Evolutionary conservation across 2,797 vertebrate species (phyloP), one percentile per base, ranked within the genome.

Genomic region (Dipus sagitta): DNA sequence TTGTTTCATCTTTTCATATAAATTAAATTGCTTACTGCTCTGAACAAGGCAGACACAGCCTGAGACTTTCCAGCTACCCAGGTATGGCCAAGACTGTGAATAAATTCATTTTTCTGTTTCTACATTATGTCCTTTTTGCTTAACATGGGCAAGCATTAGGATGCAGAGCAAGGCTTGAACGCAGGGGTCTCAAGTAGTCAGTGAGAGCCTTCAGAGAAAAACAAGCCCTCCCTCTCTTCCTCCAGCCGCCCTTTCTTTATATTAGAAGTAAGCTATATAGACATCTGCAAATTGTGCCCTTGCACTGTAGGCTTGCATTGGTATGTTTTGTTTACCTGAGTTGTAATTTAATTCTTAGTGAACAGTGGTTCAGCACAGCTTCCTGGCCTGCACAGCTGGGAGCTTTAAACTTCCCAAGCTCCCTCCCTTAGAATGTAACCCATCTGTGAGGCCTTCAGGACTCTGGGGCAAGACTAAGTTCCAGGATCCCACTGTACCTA

Each of bases 331-430:
- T 67, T 67, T 70, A 92, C 42, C 75, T 67, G 4, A 32, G 5
- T 54, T 38, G 75, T 78, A 58, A 79, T 85, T 80, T 90, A 32
- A 70, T 24, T 91, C 75, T 76, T 72, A 21, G 26, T 23, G 26
- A 58, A 52, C 71, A 82, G 80, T 67, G 10, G 54, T 86, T 80
- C 91, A 80, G 30, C 80, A 67, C 24, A 79, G 81, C 60, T 88
- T 79, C 14, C 34, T 76, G 52, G 30, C 83, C 80, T 32, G 32
- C 26, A 47, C 15, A 82, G 52, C 6, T 71, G 52, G 80, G 68
- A 52, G 54, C 32, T 67, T 83, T 14, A 20, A 14, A 67, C n/a
- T 88, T 74, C 47, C 80, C 30, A 30, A 80, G 54, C n/a, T 42
- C 85, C 12, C 18, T 75, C 71, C 26, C 70, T 47, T 14, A 20